Conservation (phyloP, 2,797 vertebrate genomes). For the Typhlichthys eigenmanni region DNA sequence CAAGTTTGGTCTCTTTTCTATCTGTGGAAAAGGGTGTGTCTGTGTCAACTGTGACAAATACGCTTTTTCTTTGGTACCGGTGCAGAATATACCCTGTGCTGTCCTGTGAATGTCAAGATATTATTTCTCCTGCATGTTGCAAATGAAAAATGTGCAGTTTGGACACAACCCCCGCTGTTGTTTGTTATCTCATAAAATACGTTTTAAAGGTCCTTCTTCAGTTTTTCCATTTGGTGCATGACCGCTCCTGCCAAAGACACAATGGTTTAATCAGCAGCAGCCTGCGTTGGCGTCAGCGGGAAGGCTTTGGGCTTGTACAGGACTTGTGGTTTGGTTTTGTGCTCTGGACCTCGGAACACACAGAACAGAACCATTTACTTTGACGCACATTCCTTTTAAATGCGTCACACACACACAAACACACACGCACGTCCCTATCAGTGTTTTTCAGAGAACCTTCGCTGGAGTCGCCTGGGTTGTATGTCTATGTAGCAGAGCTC, state of each 20-base stretch:
- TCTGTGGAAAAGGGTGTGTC: constrained; percentile 6
- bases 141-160: constrained; percentile 5
- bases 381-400: constrained; percentile 62
- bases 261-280: constrained; percentile 67
- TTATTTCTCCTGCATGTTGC: not conserved
- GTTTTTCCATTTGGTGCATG: constrained; percentile 56
- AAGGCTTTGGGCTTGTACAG: constrained; percentile 61
- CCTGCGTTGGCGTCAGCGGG: constrained; percentile 67
- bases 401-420: constrained; percentile 48
- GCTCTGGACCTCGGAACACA: constrained; percentile 47
- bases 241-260: constrained; percentile 62
- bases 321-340: constrained; percentile 69
- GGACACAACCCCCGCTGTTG: not conserved
- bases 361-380: constrained; percentile 64
- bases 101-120: not conserved
- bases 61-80: no score
- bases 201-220: constrained; percentile 40
- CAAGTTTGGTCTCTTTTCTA: constrained; percentile 4
- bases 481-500: constrained; percentile 10
- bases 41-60: not conserved
- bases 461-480: constrained; percentile 13
- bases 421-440: constrained; percentile 47
- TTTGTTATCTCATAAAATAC: constrained; percentile 50
- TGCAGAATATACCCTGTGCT: not conserved
- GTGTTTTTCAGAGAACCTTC: constrained; percentile 34